phyloP scores from a whole-genome alignment of 2,888 invertebrate species.

The Eubasilissa splendida region DNA sequence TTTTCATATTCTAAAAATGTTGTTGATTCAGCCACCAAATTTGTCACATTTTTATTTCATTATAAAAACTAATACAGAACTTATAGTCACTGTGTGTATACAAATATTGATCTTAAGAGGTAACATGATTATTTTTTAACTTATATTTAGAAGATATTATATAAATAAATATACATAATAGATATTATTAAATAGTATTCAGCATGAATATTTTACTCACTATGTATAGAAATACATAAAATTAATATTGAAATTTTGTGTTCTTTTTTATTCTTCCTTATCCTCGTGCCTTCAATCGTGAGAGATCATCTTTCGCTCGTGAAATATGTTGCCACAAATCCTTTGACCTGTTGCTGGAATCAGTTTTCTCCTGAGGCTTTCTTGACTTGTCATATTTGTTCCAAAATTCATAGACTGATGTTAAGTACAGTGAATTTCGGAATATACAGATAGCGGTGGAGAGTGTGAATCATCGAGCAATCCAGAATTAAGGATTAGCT shows the following conservation, averaged over 20 bases:
- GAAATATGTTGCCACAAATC: no score
- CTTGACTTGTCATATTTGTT: no score
- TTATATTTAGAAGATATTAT: constrained; percentile 55
- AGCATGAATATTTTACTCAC: constrained; percentile 58
- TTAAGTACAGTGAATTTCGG: no score
- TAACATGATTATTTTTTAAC: constrained; percentile 57
- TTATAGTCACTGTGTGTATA: constrained; percentile 41
- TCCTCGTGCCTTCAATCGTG: not conserved
- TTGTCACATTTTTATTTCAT: constrained; percentile 17
- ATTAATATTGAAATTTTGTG: constrained; percentile 39
- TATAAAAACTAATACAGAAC: not conserved
- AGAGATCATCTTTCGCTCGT: no score
- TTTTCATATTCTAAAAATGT: constrained; percentile 16
- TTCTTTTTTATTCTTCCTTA: constrained; percentile 14
- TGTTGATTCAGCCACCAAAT: constrained; percentile 13
- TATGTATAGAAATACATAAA: constrained; percentile 57
- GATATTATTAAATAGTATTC: constrained; percentile 57
- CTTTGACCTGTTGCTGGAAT: no score
- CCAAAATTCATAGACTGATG: no score
- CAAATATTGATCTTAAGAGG: constrained; percentile 52
- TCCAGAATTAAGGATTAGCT: no score
- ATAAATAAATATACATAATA: constrained; percentile 53
- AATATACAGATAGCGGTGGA: no score
- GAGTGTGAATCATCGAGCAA: no score
- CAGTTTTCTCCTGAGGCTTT: no score